Base-by-base conservation (phyloP, 2,113 vertebrate genomes). In the Eulemur macaco region DNA sequence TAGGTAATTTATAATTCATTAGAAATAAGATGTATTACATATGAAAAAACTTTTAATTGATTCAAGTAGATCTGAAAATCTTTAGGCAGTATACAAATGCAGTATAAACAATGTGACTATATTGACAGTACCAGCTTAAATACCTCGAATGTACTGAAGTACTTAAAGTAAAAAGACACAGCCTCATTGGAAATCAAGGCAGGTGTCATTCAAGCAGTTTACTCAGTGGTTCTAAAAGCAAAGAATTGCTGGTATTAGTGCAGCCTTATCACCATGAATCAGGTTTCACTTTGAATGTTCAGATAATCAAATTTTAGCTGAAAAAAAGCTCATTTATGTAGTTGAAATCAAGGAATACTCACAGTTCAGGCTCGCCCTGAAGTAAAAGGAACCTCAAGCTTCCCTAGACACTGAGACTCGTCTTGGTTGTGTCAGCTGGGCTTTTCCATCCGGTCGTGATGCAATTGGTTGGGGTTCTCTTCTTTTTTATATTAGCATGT, bases 281-380 rank as follows among this genome's bases (percentile, higher is more conserved):
- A 92, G 47, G 73, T 94, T 96, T 96, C 78, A 78, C 76, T 96
- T 94, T 89, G 90, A 92, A 45, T 92, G 45, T 71, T 95, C 63
- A 97, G 60, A 77, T 85, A 60, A 78, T 88, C 42, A 71, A 50
- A 88, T 45, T 91, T 74, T 89, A 89, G 81, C 42, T 78, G 39
- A 92, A 95, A 86, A 89, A 68, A 74, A 10, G 31, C 58, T 80
- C 21, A 60, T 83, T 92, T 89, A 80, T 89, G 63, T 34, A 63
- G n/a, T 64, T 74, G 31, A 95, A 89, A 93, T 86, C 64, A 95
- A 86, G 73, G 64, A 69, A 84, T 98, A 98, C 98, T 98, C 86
- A 98, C 98, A 95, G 91, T 95, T 95, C 86, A 93, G 93, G 47
- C 52, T 89, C 89, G 95, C 69, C 80, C 80, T 91, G 83, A 83